Conservation (phyloP, 2,113 vertebrate species). For the Melanerpes formicivorus region DNA sequence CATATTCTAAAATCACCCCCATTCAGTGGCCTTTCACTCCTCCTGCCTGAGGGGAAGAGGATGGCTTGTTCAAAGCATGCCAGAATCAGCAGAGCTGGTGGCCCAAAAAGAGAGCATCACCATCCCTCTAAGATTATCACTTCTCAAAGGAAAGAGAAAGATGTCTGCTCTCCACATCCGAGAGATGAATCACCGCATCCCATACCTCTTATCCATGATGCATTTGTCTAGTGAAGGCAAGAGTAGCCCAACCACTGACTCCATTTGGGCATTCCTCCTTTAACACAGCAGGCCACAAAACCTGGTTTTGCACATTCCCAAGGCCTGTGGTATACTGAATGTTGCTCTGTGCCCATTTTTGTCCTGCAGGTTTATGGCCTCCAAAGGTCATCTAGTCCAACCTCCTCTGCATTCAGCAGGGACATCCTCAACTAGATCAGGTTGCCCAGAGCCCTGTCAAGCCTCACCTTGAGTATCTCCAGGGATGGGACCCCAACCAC, state of each 20-base stretch:
- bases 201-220: fast-evolving
- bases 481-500: too few species aligned
- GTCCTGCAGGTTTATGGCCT: background rate
- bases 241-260: background rate
- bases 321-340: background rate
- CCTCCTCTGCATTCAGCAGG: too few species aligned
- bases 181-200: background rate
- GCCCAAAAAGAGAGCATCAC: background rate
- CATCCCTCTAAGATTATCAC: background rate
- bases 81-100: background rate
- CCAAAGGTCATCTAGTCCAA: too few species aligned
- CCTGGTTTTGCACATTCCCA: background rate
- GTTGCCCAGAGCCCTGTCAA: too few species aligned
- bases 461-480: too few species aligned
- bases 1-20: background rate
- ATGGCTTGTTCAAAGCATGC: background rate
- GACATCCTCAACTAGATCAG: too few species aligned
- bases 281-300: background rate
- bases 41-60: background rate
- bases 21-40: background rate
- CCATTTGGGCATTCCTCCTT: background rate
- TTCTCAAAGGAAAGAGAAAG: background rate
- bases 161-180: background rate
- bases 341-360: background rate
- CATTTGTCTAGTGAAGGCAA: background rate